Evolutionary conservation across 2,797 vertebrate genomes (phyloP).

Genomic region (Dendrocincla fuliginosa): DNA sequence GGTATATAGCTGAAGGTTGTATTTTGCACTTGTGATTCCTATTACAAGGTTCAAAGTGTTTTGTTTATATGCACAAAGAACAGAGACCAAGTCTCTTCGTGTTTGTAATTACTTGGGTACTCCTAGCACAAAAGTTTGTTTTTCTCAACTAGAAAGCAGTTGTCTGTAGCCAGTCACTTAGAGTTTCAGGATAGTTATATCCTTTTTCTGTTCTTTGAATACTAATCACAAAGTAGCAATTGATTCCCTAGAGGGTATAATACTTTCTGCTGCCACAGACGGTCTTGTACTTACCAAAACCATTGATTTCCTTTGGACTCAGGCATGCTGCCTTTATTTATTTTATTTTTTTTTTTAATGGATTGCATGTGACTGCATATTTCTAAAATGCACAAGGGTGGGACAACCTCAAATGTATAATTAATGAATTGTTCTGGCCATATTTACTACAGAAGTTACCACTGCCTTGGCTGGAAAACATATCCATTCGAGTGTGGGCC

Average conservation of each 20-base stretch:
- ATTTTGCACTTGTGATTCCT: background rate
- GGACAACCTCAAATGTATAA: slow-evolving; percentile 60
- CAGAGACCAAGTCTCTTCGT: slow-evolving; percentile 23
- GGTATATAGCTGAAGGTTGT: slow-evolving; percentile 11
- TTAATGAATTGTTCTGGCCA: slow-evolving; percentile 60
- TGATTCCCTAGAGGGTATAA: background rate
- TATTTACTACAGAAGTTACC: slow-evolving; percentile 65
- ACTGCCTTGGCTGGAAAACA: slow-evolving; percentile 60
- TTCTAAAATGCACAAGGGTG: slow-evolving; percentile 61
- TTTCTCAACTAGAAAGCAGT: slow-evolving; percentile 26
- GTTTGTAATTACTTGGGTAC: slow-evolving; percentile 28
- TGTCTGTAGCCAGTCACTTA: background rate
- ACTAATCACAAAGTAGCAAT: slow-evolving; percentile 34
- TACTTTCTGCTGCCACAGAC: background rate
- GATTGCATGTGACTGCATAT: slow-evolving; percentile 48
- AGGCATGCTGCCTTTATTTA: background rate
- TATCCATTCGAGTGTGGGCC: slow-evolving; percentile 43
- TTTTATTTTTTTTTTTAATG: background rate
- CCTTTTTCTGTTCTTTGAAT: slow-evolving; percentile 53
- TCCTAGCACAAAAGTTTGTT: slow-evolving; percentile 3
- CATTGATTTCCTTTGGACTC: slow-evolving; percentile 56
- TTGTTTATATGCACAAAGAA: slow-evolving; percentile 52
- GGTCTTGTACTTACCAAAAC: slow-evolving; percentile 26
- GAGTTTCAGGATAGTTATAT: background rate
- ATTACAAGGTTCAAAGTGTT: background rate